phyloP scores from a whole-genome alignment of 2,113 vertebrate genomes.

The Anoura caudifer region DNA sequence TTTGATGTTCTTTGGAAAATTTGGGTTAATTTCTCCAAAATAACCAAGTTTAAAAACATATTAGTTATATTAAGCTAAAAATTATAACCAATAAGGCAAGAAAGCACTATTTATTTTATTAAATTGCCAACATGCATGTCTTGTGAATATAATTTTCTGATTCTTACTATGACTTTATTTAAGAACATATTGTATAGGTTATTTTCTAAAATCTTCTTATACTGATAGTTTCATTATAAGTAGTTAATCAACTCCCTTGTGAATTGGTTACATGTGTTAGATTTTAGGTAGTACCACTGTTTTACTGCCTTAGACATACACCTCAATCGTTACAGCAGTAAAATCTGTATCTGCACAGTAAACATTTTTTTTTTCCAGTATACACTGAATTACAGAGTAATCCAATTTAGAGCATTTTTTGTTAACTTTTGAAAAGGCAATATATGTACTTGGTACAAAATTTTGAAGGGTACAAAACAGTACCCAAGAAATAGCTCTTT shows the following conservation, averaged over 20 bases:
- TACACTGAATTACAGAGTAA: not conserved
- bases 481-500: not conserved
- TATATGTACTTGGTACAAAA: not conserved
- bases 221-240: not conserved
- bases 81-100: not conserved
- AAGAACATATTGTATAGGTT: not conserved
- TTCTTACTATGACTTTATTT: not conserved
- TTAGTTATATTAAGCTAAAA: slow-evolving; percentile 3
- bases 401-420: not conserved
- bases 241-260: not conserved
- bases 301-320: not conserved
- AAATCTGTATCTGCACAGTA: not conserved
- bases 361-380: not conserved
- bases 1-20: not conserved
- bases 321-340: not conserved
- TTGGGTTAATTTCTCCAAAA: not conserved
- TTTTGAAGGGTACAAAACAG: not conserved
- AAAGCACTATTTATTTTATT: not conserved
- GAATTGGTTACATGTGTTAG: not conserved
- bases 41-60: not conserved
- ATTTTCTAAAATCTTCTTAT: slow-evolving; percentile 20
- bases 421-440: not conserved
- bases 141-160: not conserved
- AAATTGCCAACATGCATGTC: not conserved
- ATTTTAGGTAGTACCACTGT: not conserved